Evolutionary conservation across 2,888 invertebrate species (phyloP).

Genomic region (Zaprionus lineosus): DNA sequence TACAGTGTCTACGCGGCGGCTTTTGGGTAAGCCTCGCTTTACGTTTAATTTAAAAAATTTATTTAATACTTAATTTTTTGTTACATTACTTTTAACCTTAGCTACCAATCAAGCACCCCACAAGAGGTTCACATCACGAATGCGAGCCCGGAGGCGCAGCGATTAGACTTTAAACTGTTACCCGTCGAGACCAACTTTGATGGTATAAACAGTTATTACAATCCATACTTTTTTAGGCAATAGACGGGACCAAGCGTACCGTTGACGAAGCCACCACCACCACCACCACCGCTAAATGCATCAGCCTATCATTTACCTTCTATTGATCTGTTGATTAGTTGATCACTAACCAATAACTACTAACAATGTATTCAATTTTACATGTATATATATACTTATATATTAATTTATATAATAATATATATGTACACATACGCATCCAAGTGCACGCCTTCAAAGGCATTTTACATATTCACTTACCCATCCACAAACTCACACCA

Average conservation of each 20-base stretch:
- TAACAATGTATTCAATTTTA: slow-evolving; percentile 23
- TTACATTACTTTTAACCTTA: slow-evolving; percentile 73
- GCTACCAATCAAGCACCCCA: slow-evolving; percentile 84
- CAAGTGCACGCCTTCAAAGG: too few species aligned
- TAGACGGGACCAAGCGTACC: slow-evolving; percentile 51
- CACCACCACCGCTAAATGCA: slow-evolving; percentile 21
- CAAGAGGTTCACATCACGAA: slow-evolving; percentile 81
- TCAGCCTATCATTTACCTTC: slow-evolving; percentile 7
- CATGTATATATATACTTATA: slow-evolving; percentile 9
- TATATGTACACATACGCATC: not conserved
- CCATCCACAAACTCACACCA: slow-evolving; percentile 1
- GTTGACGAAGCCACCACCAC: slow-evolving; percentile 11
- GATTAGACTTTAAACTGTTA: slow-evolving; percentile 81
- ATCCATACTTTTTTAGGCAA: slow-evolving; percentile 81
- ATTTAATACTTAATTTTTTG: too few species aligned
- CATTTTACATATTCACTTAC: not conserved
- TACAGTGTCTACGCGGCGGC: slow-evolving; percentile 90
- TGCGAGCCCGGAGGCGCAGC: slow-evolving; percentile 78
- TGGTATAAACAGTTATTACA: slow-evolving; percentile 82
- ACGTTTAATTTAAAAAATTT: too few species aligned
- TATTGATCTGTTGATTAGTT: not conserved
- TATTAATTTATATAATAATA: too few species aligned
- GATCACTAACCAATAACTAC: slow-evolving; percentile 7
- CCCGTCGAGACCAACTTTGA: slow-evolving; percentile 81
- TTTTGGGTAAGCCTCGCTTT: slow-evolving; percentile 85